Evolutionary conservation across 2,888 invertebrate species (phyloP), one percentile per base, ranked within the genome.

Genomic region (Drosophila ustulata): DNA sequence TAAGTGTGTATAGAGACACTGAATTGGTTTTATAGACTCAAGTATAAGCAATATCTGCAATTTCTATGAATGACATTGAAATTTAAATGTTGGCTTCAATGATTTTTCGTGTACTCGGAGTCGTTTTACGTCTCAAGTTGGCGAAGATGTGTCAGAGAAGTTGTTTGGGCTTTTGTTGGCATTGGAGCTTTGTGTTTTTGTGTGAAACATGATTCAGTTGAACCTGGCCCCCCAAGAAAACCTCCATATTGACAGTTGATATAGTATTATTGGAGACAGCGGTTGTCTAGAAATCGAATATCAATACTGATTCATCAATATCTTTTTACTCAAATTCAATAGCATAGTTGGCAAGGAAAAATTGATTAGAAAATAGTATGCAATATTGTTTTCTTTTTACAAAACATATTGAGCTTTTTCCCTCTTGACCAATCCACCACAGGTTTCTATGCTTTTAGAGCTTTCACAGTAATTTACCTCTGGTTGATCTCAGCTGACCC

Each of bases 61-160:
- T 88, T 80, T 78, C 80, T 78, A 75, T 75, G 52, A 63, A 63
- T 79, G 89, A 50, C 83, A 84, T 88, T 84, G 89, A 80, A 73
- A 67, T 41, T 67, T 47, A 78, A 83, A 75, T 88, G 86, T 75
- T 75, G 72, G 62, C 59, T 67, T 86, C 87, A 82, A 86, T 77
- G 80, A 28, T 64, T 23, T 62, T 50, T 55, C 43, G 37, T 66
- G 56, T 41, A 18, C 32, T 55, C 11, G 23, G 11, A 26, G 50
- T 66, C 23, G 45, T 41, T 55, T 68, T 41, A 45, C 26, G 57
- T 25, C 55, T 81, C 72, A 66, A 70, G 78, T 69, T 52, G 41
- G 43, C 68, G 86, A 88, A 83, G 82, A 83, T 82, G 82, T 82
- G 69, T 83, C 81, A 71, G 75, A 47, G 49, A 41, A 46, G 34